These are phyloP conservation scores for Melanostoma mellinum DNA, from an alignment of 2,888 invertebrate genomes.

Conservation along the genomic window DNA sequence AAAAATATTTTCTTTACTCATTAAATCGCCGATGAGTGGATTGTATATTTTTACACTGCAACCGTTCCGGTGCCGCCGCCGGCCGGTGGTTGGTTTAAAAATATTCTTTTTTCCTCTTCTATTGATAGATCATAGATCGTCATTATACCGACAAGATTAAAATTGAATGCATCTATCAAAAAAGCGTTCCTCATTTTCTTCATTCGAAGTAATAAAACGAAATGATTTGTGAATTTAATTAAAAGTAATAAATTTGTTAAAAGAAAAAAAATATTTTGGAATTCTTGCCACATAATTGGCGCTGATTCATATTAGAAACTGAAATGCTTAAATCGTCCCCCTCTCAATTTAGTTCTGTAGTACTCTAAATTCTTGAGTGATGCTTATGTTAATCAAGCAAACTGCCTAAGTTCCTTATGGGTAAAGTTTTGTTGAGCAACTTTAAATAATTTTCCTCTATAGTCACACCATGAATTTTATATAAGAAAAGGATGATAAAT, in stretches of 20 bases:
- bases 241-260: no score
- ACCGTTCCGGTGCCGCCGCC: constrained; percentile 26
- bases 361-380: not conserved
- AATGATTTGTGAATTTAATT: constrained; percentile 18
- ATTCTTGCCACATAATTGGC: no score
- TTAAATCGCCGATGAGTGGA: constrained; percentile 33
- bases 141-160: constrained; percentile 15
- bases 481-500: not conserved
- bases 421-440: not conserved
- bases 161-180: not conserved
- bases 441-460: not conserved
- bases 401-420: not conserved
- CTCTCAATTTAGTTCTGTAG: not conserved
- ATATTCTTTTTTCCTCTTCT: constrained; percentile 17
- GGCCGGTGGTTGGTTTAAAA: constrained; percentile 33
- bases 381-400: not conserved
- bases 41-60: constrained; percentile 48
- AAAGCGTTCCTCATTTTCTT: not conserved
- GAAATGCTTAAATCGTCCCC: not conserved
- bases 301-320: not conserved
- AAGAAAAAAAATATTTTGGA: no score
- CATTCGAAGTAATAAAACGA: no score
- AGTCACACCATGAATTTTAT: not conserved
- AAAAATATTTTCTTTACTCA: constrained; percentile 22
- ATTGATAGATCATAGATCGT: constrained; percentile 22